Evolutionary conservation across 2,797 vertebrate genomes (phyloP), one percentile per base, ranked within the genome.

Genomic region (Myotis vivesi): DNA sequence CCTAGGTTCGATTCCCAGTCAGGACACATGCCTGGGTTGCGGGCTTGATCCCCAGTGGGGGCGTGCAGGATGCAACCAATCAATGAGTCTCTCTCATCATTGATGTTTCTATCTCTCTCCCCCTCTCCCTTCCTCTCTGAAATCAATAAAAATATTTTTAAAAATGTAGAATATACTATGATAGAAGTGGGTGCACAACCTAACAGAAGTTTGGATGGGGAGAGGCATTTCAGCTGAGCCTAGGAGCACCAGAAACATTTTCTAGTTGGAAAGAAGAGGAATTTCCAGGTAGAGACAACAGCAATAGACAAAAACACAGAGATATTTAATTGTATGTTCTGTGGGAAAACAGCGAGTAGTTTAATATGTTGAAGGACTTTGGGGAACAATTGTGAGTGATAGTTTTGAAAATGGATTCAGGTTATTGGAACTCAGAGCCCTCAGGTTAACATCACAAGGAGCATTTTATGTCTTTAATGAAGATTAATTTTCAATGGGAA

Each of bases 401-500:
- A 23, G n/a, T 28, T 76, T 92, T 85, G 44, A 73, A 92, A 82
- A 30, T 64, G 57, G 22, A 83, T 96, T 77, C 91, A 36, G n/a
- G 12, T 83, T 76, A 64, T 87, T 53, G 72, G 72, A 62, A 68
- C 30, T 16, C 22, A 64, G 22, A 92, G 36, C 16, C 33, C 62
- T 73, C 16, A 36, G 36, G 76, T 69, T 87, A 89, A 80, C 44
- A 49, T 38, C 38, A 55, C 75, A 41, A 93, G 33, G 66, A 84
- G 55, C 23, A 89, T 46, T 91, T 82, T 71, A 77, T 59, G 86
- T 80, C 66, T 95, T 94, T 20, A 92, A 72, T 84, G 30, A 76
- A 55, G 53, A 81, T 88, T 94, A 87, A 36, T 72, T 95, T 92
- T 95, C 81, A 53, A 57, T 89, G n/a, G 28, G 17, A 91, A 68